Evolutionary conservation across 2,113 vertebrate species (phyloP), one percentile per base, ranked within the genome.

Genomic region (Bubo blakistoni): DNA sequence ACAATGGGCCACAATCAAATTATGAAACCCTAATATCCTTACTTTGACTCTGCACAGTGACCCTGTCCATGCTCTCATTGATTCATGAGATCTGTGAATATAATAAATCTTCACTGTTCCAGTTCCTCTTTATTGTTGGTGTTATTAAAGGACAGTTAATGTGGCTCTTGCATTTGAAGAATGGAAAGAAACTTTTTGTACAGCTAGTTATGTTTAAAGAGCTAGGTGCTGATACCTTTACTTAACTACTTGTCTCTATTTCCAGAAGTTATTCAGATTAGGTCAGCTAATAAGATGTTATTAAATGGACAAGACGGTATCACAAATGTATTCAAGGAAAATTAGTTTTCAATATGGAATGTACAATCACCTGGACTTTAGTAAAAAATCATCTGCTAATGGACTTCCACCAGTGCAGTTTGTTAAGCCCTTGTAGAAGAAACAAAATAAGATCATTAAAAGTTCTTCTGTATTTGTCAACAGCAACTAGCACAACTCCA

Each of bases 21-120:
- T 94, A 92, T 17, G 36, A 86, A 96, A 89, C 69, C 36, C 16
- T 72, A 92, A 84, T 89, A 79, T 85, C 80, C 16, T 88, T 74
- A 67, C 44, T 93, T 94, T 63, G 47, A 86, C 76, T 90, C 36
- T 69, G 73, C 52, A 74, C 29, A 21, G 47, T 94, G 88, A 96
- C 94, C 86, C 42, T 84, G 52, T 54, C 76, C 69, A 2, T 63
- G 42, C 24, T 90, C 72, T 94, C 76, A 78, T n/a, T 72, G 79
- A 83, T 96, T 93, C 63, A 40, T 57, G 76, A 92, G 55, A 93
- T 52, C 80, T 92, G 42, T 74, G 80, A 94, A 84, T 90, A 91
- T 62, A 88, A 92, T 47, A 90, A 94, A 81, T 90, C 86, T 92
- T 82, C 59, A 74, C 46, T 59, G 16, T 86, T 92, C 63, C 69